Evolutionary conservation across 2,113 vertebrate genomes (phyloP).

Genomic region (Oxyura jamaicensis): DNA sequence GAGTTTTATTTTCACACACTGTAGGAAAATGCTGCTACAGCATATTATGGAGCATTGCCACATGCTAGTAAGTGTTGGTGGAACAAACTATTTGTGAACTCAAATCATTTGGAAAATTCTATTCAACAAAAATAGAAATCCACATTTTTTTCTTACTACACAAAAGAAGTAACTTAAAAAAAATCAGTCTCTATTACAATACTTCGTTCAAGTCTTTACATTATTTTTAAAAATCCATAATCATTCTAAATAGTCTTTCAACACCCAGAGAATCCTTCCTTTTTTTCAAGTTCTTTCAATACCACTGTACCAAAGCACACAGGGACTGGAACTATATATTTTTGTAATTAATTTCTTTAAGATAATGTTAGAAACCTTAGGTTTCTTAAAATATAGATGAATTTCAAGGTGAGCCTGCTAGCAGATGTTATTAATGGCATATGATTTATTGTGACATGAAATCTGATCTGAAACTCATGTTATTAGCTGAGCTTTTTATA

Average conservation of each 20-base stretch:
- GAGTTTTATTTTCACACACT: not conserved
- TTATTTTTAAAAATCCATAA: conserved; percentile 25
- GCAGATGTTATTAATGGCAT: conserved; percentile 76
- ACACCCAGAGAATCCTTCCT: conserved; percentile 36
- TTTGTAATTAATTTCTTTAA: conserved; percentile 83
- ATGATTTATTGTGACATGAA: conserved; percentile 77
- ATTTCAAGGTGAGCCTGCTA: conserved; percentile 77
- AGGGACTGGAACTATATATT: conserved; percentile 71
- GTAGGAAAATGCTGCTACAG: not conserved
- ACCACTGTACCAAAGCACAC: conserved; percentile 36
- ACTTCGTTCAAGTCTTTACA: not conserved
- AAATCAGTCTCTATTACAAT: not conserved
- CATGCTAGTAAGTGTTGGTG: not conserved
- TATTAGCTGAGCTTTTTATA: conserved; percentile 74
- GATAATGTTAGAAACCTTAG: conserved; percentile 80
- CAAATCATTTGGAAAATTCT: not conserved
- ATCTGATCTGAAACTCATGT: conserved; percentile 71
- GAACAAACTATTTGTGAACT: not conserved
- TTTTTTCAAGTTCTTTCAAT: conserved; percentile 55
- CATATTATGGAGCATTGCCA: not conserved
- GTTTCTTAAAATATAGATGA: conserved; percentile 81
- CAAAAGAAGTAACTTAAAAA: not conserved
- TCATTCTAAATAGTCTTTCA: conserved; percentile 23
- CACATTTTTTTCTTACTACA: not conserved
- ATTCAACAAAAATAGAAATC: not conserved